These are phyloP conservation scores for Porites lutea DNA, from an alignment of 64 coral and sea anemone genomes.

Conservation along the genomic window DNA sequence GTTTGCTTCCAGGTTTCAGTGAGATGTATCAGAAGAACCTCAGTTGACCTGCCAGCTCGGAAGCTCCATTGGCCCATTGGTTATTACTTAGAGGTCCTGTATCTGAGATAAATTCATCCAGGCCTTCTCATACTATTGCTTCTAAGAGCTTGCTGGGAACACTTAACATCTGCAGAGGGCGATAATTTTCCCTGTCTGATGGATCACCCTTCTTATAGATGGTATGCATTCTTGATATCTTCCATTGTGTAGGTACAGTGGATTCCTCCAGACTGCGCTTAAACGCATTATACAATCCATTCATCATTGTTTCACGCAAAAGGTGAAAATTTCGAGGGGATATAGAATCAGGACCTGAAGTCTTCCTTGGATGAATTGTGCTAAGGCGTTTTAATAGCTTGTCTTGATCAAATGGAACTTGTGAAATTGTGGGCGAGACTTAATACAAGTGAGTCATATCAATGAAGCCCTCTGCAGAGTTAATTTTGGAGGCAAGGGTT, in stretches of 20 bases:
- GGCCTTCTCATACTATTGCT: constrained; percentile 44
- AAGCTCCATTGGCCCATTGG: constrained; percentile 67
- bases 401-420: constrained; percentile 31
- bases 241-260: constrained; percentile 60
- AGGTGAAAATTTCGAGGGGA: constrained; percentile 57
- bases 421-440: constrained; percentile 43
- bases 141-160: constrained; percentile 55
- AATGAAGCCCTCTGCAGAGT: constrained; percentile 7
- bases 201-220: constrained; percentile 54
- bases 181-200: constrained; percentile 35
- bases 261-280: constrained; percentile 28
- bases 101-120: constrained; percentile 42
- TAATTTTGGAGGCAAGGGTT: constrained; percentile 42
- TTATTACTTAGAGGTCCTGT: constrained; percentile 39
- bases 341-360: constrained; percentile 54
- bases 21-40: constrained; percentile 44
- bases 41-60: constrained; percentile 33
- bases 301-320: constrained; percentile 21
- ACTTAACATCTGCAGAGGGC: constrained; percentile 52
- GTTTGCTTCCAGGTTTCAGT: constrained; percentile 53
- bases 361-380: constrained; percentile 53
- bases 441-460: constrained; percentile 42
- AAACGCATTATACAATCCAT: constrained; percentile 43
- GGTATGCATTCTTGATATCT: constrained; percentile 42
- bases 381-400: constrained; percentile 47